Evolutionary conservation across 2,113 vertebrate genomes (phyloP).

Genomic region (Antechinus stuartii): DNA sequence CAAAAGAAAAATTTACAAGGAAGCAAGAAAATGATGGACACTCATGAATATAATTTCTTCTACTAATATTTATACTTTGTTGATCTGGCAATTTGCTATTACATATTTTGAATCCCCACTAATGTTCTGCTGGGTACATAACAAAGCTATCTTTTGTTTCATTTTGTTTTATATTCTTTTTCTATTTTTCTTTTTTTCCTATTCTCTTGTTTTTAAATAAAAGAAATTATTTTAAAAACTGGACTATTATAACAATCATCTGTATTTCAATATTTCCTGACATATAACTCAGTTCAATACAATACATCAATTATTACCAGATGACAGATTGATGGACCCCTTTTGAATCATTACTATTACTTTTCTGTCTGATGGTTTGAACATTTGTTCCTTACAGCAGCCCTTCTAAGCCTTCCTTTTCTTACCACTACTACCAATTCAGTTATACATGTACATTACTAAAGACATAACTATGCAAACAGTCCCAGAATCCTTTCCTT

Average conservation of each 20-base stretch:
- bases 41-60: too few relatives aligned
- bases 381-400: neutral
- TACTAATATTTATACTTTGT: too few relatives aligned
- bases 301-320: neutral
- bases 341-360: neutral
- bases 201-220: too few relatives aligned
- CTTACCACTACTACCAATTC: neutral
- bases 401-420: neutral
- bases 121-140: too few relatives aligned
- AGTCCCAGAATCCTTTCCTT: neutral
- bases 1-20: too few relatives aligned
- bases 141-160: too few relatives aligned
- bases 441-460: neutral
- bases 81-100: too few relatives aligned
- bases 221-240: neutral
- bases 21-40: too few relatives aligned
- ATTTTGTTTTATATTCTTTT: too few relatives aligned
- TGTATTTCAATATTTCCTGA: neutral
- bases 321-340: neutral
- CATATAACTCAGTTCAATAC: neutral
- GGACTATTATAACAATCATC: neutral
- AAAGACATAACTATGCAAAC: neutral
- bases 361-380: neutral
- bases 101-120: too few relatives aligned
- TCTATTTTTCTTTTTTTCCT: too few relatives aligned